Percentiles rank a stretch among this genome's conserved stretches.
phyloP scores from a whole-genome alignment of 2,113 vertebrate genomes.

The Poeciliopsis prolifica region DNA sequence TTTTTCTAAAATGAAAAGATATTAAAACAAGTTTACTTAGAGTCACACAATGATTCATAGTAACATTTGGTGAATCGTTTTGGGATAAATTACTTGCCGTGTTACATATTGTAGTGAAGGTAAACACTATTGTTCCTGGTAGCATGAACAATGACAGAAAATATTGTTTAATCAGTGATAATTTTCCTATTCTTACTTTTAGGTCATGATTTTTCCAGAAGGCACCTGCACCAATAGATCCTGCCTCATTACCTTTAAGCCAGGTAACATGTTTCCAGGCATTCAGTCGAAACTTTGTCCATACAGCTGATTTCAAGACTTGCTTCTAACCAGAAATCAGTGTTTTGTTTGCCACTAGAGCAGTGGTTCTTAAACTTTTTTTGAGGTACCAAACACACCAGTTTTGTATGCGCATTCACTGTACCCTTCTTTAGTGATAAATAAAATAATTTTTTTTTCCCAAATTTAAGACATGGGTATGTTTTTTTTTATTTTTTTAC shows the following conservation, averaged over 20 bases:
- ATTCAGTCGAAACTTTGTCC: not conserved
- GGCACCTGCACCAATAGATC: conserved; percentile 98
- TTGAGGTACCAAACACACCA: too few species aligned
- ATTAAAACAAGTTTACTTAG: too few species aligned
- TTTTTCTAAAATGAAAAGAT: too few species aligned
- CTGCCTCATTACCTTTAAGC: conserved; percentile 98
- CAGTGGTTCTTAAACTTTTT: too few species aligned
- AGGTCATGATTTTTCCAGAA: conserved; percentile 99
- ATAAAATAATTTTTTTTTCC: too few species aligned
- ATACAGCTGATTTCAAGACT: not conserved
- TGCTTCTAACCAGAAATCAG: not conserved
- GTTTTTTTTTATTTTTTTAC: too few species aligned
- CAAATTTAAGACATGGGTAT: too few species aligned
- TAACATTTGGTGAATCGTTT: too few species aligned
- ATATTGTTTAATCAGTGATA: not conserved
- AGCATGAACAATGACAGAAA: not conserved
- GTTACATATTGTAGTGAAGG: not conserved
- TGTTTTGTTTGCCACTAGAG: not conserved
- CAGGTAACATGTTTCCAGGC: conserved; percentile 80
- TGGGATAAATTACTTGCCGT: not conserved
- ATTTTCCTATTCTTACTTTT: conserved; percentile 52
- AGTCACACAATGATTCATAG: too few species aligned
- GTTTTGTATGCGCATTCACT: too few species aligned
- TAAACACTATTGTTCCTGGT: not conserved
- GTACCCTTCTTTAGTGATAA: too few species aligned